A percentile compares a stretch with the other conserved stretches of the same genome.
Evolutionary conservation across 2,113 vertebrate species (phyloP).

Genomic region (Python bivittatus): DNA sequence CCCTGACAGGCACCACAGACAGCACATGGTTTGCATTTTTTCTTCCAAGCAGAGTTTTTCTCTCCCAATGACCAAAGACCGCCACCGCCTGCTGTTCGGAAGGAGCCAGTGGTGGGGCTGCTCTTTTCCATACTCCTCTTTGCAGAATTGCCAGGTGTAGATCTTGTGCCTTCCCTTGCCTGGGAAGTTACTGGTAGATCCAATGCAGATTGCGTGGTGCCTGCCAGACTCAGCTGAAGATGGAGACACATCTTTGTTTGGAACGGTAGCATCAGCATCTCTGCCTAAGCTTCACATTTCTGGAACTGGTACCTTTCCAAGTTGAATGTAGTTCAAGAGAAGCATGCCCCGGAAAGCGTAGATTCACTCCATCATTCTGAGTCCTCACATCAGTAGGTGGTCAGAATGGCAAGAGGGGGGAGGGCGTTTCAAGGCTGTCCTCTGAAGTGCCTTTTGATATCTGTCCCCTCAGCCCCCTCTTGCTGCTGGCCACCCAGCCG

Average conservation of each 20-base stretch:
- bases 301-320: not conserved
- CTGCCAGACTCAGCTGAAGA: not conserved
- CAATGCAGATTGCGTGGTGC: not conserved
- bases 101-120: not conserved
- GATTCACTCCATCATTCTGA: not conserved
- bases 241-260: not conserved
- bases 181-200: not conserved
- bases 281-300: not conserved
- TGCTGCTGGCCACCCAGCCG: not conserved
- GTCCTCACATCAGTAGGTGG: not conserved
- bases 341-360: not conserved
- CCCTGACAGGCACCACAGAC: not conserved
- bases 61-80: conserved; percentile 12
- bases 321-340: not conserved
- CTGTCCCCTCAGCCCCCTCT: not conserved
- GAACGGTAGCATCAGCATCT: not conserved
- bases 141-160: not conserved
- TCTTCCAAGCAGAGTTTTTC: not conserved
- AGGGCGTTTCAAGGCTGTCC: not conserved
- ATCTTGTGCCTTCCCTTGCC: not conserved
- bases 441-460: not conserved
- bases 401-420: not conserved
- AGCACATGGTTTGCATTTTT: not conserved
- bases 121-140: not conserved
- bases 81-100: not conserved